Base-by-base conservation (phyloP, 2,113 vertebrate genomes). In the Romanogobio albipinnatus region DNA sequence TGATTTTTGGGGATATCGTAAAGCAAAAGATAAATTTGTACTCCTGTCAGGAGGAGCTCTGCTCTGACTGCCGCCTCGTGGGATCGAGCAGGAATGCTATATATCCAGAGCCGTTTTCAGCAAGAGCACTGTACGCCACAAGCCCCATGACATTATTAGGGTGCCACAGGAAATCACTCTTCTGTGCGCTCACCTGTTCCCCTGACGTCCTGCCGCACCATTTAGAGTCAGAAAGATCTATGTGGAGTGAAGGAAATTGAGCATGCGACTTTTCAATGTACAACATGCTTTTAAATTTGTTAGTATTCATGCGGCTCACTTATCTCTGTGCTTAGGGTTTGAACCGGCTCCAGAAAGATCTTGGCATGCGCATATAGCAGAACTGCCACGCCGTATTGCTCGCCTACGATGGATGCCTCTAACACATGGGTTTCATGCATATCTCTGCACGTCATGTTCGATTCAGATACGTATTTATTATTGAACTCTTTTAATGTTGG, bases 11-110 rank as follows among this genome's bases (percentile, higher is more conserved):
- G 90, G 91, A 92, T 92, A 93, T 92, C 91, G 86, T 94, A 93
- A 93, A 94, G 89, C 93, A 92, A 93, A 93, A 92, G 91, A 94
- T 92, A 91, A 93, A 95, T 95, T 92, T 92, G 92, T 93, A 90
- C 88, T 86, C 87, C 90, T 94, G 92, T 94, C 91, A 93, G 89
- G 89, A 77, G 87, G 70, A 85, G 87, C 89, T 89, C 90, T 87
- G 84, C 5, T 39, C 86, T 89, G 91, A 92, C 87, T 85, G 89
- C 82, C 87, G 92, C 87, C 92, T 90, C 88, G 75, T 87, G 91
- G 90, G 93, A 90, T 91, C 92, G 89, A 88, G 90, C 77, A 90
- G 90, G 90, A 94, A 93, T 90, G 91, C 88, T 87, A 92, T 94
- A 93, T 91, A 93, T 94, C 87, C 91, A 83, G 5, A 64, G 45